A percentile compares a stretch with the other conserved stretches of the same genome.
Conservation (phyloP, 2,113 vertebrate genomes). For the Hyperoodon ampullatus region DNA sequence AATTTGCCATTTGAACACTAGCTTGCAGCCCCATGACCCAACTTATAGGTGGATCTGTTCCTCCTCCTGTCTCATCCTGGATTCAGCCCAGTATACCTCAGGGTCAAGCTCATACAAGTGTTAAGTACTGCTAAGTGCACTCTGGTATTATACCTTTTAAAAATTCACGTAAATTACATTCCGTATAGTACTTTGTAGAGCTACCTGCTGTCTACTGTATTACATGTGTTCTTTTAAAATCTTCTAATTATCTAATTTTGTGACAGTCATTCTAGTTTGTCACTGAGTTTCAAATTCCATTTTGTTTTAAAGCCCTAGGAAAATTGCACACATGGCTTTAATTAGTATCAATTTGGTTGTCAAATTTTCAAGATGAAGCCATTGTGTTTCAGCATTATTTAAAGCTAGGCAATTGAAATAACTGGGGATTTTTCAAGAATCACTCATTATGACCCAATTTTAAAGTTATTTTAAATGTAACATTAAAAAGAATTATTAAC, state of each 20-base stretch:
- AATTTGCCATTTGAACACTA: neutral
- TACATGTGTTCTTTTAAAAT: conserved; percentile 46
- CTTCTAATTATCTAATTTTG: conserved; percentile 64
- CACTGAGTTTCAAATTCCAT: conserved; percentile 64
- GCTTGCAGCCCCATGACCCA: neutral
- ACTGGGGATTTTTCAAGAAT: conserved; percentile 69
- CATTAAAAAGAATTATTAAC: conserved; percentile 68
- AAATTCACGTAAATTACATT: conserved; percentile 6
- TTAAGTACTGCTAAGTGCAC: neutral
- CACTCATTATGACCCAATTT: conserved; percentile 73
- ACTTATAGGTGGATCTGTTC: neutral
- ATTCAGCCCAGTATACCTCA: neutral
- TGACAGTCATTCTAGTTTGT: conserved; percentile 66
- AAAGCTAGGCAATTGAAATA: conserved; percentile 69
- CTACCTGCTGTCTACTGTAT: conserved; percentile 19
- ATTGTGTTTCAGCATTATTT: conserved; percentile 73
- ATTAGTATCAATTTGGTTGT: conserved; percentile 76
- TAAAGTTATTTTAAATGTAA: conserved; percentile 73
- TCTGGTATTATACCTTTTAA: neutral
- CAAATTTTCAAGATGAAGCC: conserved; percentile 67
- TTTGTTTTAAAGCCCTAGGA: conserved; percentile 68
- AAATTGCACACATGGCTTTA: conserved; percentile 72
- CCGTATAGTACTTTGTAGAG: neutral
- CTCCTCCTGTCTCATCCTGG: neutral
- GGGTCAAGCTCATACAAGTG: neutral